phyloP scores from a whole-genome alignment of 2,888 invertebrate species.

The Callyntrura sp. region DNA sequence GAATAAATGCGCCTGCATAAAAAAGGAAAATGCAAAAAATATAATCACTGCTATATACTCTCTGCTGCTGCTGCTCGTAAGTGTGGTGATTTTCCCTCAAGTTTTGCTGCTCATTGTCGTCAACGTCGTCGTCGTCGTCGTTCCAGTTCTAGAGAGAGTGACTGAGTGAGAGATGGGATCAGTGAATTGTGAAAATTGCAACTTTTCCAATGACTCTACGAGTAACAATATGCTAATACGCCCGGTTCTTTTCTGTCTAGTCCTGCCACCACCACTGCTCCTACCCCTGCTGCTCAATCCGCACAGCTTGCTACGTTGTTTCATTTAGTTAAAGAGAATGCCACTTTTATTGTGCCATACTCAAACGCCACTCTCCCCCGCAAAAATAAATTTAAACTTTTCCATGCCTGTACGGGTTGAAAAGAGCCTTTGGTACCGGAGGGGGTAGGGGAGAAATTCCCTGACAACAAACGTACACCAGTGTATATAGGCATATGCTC shows the following conservation, averaged over 20 bases:
- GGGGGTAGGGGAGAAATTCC: no score
- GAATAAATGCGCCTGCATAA: background rate
- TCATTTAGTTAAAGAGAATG: background rate
- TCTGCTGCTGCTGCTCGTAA: background rate
- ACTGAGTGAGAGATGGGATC: slow-evolving; percentile 33
- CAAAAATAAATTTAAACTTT: no score
- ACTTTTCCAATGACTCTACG: slow-evolving; percentile 35
- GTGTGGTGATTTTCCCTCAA: background rate
- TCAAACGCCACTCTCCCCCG: no score
- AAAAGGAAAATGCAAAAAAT: slow-evolving; percentile 27
- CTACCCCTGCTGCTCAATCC: background rate
- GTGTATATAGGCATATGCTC: background rate
- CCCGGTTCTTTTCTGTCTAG: background rate
- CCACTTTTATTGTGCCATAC: no score
- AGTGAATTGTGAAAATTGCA: slow-evolving; percentile 54
- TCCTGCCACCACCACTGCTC: no score
- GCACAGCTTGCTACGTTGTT: background rate
- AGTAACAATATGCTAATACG: background rate
- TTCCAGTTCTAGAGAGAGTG: background rate
- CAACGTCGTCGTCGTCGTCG: background rate
- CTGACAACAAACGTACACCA: no score
- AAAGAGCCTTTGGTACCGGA: no score
- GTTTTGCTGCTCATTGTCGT: no score
- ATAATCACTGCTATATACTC: no score
- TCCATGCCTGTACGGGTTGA: no score